Evolutionary conservation across 2,888 invertebrate genomes (phyloP), one percentile per base, ranked within the genome.

Genomic region (Lagria hirta): DNA sequence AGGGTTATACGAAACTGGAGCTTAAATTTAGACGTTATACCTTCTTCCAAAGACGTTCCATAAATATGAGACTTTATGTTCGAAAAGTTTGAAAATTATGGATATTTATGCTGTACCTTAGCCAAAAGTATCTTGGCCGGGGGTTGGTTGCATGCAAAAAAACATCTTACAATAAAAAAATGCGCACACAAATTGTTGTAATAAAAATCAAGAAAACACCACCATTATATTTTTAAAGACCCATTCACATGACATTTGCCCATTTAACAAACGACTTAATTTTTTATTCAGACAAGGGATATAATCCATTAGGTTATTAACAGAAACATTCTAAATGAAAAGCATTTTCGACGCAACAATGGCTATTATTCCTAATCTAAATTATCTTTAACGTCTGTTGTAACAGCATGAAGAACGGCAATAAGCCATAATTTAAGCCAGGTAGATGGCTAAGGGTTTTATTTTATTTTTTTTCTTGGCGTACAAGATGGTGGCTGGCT

Each of bases 1-100:
- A 69, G 66, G 66, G 66, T 68, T 69, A 68, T 61, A 57, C 60
- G 58, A 57, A 62, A 62, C 62, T 63, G 61, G n/a, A 59, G 64
- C 62, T 64, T 60, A 67, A 66, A 68, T 68, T 66, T 65, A 66
- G 66, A 66, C 65, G 64, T 67, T 67, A 64, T 58, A 57, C 62
- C 58, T 52, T 49, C 40, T 52, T 56, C 56, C 52, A 35, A 52
- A 55, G 55, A 48, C 58, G 56, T 58, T 51, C 51, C 57, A 61
- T 61, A 65, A 65, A 65, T 61, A 58, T 53, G 49, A 52, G 60
- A 57, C 59, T 65, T 64, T 65, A 63, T 60, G 60, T 59, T 58
- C 61, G 61, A 62, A 64, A 67, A 67, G 62, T 62, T 65, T 62
- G 22, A 38, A 43, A 38, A 44, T 37, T 42, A 47, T 46, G 38